Evolutionary conservation across 2,888 invertebrate genomes (phyloP).

Genomic region (Phortica magna): DNA sequence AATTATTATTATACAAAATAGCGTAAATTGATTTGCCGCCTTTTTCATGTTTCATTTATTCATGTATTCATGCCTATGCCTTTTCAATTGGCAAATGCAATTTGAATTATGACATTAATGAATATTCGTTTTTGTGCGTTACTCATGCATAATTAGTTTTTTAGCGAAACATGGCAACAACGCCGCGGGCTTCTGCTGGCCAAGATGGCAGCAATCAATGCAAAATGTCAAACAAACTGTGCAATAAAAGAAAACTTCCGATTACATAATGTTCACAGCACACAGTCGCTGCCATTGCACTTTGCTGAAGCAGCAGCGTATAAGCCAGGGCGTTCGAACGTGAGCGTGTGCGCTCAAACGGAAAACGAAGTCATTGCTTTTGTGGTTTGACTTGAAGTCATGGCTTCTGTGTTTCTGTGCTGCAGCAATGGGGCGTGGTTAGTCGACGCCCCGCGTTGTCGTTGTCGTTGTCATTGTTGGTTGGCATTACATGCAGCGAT

Average conservation of each 20-base stretch:
- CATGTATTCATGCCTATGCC: background rate
- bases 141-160: background rate
- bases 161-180: background rate
- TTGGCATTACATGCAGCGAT: background rate
- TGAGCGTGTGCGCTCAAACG: constrained; percentile 7
- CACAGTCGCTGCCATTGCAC: constrained; percentile 5
- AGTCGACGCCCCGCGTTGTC: background rate
- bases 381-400: background rate
- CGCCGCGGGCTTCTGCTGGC: background rate
- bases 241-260: background rate
- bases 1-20: background rate
- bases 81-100: constrained; percentile 9
- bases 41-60: background rate
- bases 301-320: background rate
- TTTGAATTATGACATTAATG: constrained; percentile 16
- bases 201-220: background rate
- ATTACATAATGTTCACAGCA: background rate
- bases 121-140: background rate
- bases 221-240: background rate
- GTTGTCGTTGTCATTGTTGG: background rate
- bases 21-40: background rate
- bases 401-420: background rate
- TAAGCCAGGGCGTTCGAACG: background rate
- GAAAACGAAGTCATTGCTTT: constrained; percentile 17
- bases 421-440: background rate